Evolutionary conservation across 2,888 invertebrate genomes (phyloP).

Genomic region (Podabrus alpinus): DNA sequence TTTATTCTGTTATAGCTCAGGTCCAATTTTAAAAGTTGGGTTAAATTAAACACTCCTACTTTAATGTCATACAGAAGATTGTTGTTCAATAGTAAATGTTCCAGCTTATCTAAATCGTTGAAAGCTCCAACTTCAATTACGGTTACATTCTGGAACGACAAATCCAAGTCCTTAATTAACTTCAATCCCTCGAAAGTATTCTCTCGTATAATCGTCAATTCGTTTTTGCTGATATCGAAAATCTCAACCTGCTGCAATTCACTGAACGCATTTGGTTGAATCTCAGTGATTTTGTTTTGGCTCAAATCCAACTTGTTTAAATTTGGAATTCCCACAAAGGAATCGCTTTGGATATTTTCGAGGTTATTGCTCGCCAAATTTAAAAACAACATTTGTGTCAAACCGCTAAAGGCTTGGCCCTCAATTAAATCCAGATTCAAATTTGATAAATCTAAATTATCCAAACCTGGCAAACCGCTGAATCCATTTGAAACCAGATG

Average conservation of each 20-base stretch:
- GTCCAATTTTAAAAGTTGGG: neutral
- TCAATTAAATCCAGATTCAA: neutral
- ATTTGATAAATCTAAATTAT: neutral
- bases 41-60: neutral
- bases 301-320: neutral
- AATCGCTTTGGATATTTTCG: neutral
- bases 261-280: neutral
- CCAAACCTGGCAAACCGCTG: neutral
- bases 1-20: constrained; percentile 5
- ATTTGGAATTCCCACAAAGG: neutral
- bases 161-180: neutral
- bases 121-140: neutral
- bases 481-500: neutral
- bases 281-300: neutral
- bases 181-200: neutral
- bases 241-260: neutral
- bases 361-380: neutral
- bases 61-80: neutral
- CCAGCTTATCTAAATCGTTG: neutral
- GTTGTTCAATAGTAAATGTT: neutral
- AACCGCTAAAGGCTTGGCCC: neutral
- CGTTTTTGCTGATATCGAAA: neutral
- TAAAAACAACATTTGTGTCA: neutral
- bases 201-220: neutral
- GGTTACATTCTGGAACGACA: neutral